Evolutionary conservation across 2,113 vertebrate species (phyloP).

Genomic region (Oxyura jamaicensis): DNA sequence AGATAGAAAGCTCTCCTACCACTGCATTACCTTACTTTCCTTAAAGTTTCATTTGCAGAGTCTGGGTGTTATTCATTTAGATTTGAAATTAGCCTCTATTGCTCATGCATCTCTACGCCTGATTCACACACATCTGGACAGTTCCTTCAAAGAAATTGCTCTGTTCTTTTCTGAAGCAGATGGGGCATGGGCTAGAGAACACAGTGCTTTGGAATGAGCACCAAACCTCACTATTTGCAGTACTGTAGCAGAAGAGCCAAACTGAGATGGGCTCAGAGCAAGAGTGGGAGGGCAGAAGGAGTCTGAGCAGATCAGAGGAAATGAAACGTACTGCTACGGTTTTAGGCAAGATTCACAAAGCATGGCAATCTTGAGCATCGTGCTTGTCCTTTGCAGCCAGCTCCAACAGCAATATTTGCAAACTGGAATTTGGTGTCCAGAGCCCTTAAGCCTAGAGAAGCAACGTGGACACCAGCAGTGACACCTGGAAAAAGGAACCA

Average conservation of each 20-base stretch:
- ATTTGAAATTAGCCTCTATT: not conserved
- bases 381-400: not conserved
- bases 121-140: not conserved
- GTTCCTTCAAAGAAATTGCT: not conserved
- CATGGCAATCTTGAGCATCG: rapidly evolving
- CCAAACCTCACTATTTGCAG: not conserved
- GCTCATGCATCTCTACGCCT: not conserved
- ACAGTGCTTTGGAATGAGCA: not conserved
- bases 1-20: not conserved
- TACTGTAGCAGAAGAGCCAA: not conserved
- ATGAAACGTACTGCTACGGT: not conserved
- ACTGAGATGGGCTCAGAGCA: not conserved
- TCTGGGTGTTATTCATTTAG: not conserved
- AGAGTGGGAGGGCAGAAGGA: not conserved
- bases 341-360: not conserved
- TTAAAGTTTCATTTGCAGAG: not conserved
- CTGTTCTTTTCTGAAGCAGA: not conserved
- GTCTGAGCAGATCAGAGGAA: not conserved
- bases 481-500: not conserved
- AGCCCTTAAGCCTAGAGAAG: not conserved
- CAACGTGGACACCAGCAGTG: not conserved
- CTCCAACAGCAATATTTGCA: not conserved
- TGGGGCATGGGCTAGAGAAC: not conserved
- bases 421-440: not conserved
- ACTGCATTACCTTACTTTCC: not conserved